Evolutionary conservation across 1,140 invertebrate species (phyloP).

Genomic region (Drosophila nigromelanica): DNA sequence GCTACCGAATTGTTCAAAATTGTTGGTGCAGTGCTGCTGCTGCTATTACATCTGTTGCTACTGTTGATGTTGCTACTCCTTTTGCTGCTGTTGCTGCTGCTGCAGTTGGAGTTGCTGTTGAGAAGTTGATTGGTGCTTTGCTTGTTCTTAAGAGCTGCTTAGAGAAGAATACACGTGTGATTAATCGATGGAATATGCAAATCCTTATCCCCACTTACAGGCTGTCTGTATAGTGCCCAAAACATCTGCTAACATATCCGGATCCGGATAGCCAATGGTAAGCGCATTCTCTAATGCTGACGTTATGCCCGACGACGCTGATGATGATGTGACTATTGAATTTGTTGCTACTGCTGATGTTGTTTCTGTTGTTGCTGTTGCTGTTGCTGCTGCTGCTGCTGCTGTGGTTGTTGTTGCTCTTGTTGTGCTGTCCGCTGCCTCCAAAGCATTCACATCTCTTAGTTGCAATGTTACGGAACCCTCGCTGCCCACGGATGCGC

Average conservation of each 20-base stretch:
- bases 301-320: slow-evolving; percentile 39
- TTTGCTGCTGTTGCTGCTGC: slow-evolving; percentile 20
- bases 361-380: slow-evolving; percentile 32
- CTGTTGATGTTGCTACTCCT: neutral
- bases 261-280: slow-evolving; percentile 86
- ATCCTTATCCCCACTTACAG: slow-evolving; percentile 60
- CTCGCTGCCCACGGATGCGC: slow-evolving; percentile 86
- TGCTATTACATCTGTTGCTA: slow-evolving; percentile 9
- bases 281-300: slow-evolving; percentile 84
- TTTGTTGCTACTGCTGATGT: neutral
- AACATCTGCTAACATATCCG: slow-evolving; percentile 85
- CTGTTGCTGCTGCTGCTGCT: slow-evolving; percentile 13
- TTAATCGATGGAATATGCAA: neutral
- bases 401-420: slow-evolving; percentile 47
- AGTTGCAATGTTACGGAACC: slow-evolving; percentile 85
- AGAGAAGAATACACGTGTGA: neutral
- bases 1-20: slow-evolving; percentile 40
- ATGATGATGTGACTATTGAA: slow-evolving; percentile 54
- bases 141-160: slow-evolving; percentile 75
- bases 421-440: slow-evolving; percentile 46
- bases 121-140: too few relatives aligned
- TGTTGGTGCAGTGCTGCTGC: slow-evolving; percentile 21
- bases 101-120: slow-evolving; percentile 46
- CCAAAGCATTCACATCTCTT: slow-evolving; percentile 84
- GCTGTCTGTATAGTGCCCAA: slow-evolving; percentile 83